Evolutionary conservation across 2,888 invertebrate species (phyloP), one percentile per base, ranked within the genome.

Genomic region (Nymphalis polychloros): DNA sequence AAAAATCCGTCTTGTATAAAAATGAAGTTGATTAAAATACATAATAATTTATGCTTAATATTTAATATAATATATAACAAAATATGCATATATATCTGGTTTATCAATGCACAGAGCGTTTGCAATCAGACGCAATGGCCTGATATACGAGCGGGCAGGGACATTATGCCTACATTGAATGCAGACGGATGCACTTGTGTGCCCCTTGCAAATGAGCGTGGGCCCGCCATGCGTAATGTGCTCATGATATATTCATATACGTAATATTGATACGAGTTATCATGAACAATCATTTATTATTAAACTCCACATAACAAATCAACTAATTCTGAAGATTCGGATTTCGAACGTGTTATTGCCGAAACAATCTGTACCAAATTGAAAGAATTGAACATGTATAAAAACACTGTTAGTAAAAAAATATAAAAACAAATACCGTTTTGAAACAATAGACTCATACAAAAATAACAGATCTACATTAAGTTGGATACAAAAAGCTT

Each of bases 71-170:
- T 41, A 55, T 31, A 31, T 31, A n/a, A 55, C 59, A 27, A 66
- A 59, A 68, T 69, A 64, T 76, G 73, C 72, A 79, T 83, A 81
- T 84, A 85, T 85, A 87, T 85, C 81, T 27, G 27, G 23, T 86
- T 86, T 84, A 86, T 88, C 84, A 89, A 89, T 90, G 87, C 86
- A 81, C 73, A 75, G 81, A 81, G 75, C 85, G 86, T 86, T 81
- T 83, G 83, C 89, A 90, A 90, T 89, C 84, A 88, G 81, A 72
- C 81, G 82, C 86, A 90, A 91, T 89, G 75, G 85, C 73, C 80
- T 88, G 88, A 90, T 88, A 80, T 86, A 89, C 79, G 84, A 78
- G 79, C 76, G 80, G 69, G 67, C 52, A 13, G 52, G 31, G 27
- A 27, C 73, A 70, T 73, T 75, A 72, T 55, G 73, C 68, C 72